These are phyloP conservation scores for Pomatorhinus ruficollis DNA, from an alignment of 2,113 vertebrate species.

Conservation along the genomic window DNA sequence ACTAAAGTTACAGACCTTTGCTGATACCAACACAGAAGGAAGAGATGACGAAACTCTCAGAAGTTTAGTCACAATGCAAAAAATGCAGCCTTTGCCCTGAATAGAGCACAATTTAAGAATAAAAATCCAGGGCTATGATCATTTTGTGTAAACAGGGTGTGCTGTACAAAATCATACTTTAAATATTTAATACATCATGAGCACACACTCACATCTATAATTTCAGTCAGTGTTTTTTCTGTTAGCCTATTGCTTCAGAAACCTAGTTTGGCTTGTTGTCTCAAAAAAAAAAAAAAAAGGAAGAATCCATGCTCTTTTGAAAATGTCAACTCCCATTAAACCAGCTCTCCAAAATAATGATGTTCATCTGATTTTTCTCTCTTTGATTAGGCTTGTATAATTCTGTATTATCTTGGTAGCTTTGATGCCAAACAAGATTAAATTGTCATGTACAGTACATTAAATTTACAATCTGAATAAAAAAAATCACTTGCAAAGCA, in stretches of 20 bases:
- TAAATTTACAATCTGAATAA: conserved; percentile 71
- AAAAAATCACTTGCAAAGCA: conserved; percentile 69
- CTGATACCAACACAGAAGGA: conserved; percentile 34
- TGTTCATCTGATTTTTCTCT: conserved; percentile 59
- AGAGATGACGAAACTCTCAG: conserved; percentile 59
- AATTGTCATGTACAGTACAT: conserved; percentile 74
- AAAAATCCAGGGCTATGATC: conserved; percentile 46
- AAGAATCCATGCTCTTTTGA: conserved; percentile 52
- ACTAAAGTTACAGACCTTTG: conserved; percentile 27
- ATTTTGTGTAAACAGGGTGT: background rate
- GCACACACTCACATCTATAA: conserved; percentile 34
- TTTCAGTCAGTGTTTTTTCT: conserved; percentile 42
- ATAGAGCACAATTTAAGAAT: conserved; percentile 29
- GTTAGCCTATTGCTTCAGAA: conserved; percentile 28
- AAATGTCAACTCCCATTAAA: conserved; percentile 60
- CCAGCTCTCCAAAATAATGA: conserved; percentile 64
- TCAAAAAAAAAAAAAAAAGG: background rate
- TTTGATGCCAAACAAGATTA: conserved; percentile 78
- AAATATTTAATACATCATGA: conserved; percentile 62
- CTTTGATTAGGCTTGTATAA: conserved; percentile 76
- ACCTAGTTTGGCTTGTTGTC: conserved; percentile 22
- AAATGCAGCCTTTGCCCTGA: conserved; percentile 20
- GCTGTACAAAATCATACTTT: conserved; percentile 45
- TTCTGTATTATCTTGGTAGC: conserved; percentile 73
- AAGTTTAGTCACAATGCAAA: conserved; percentile 62